Base-by-base conservation (phyloP, 1,140 invertebrate species). In the Musca domestica region DNA sequence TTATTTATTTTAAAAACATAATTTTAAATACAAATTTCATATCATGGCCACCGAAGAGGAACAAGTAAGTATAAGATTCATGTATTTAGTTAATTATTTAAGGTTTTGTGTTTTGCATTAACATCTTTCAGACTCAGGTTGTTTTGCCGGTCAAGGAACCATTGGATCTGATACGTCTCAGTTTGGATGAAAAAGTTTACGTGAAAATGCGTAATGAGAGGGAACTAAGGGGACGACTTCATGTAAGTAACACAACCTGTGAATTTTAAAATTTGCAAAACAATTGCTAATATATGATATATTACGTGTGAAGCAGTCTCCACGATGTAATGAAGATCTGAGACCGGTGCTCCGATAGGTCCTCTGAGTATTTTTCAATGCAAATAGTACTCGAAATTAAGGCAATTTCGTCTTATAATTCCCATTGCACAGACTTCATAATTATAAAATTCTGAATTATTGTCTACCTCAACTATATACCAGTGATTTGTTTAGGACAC, bases 201-300 rank as follows among this genome's bases (percentile, higher is more conserved):
- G 96, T 99, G 0, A 99, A 99, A 87, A 98, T 99, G 95, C 88
- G 96, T 67, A 98, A 98, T 84, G 97, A 99, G 78, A 86, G 98
- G 69, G 97, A 99, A 84, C 83, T 99, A 15, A 84, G 93, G 69
- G 98, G 98, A 25, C 88, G 95, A 76, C 84, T 99, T 48, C 95
- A 98, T 85, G 95, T 97, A 89, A 89, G 88, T 70, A 3, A 19
- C 22, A 67, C 4, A 5, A 5, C 47, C 12, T 14, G 9, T 25
- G 64, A 12, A 27, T 10, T 65, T 47, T 47, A 15, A 65, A 22
- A 54, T 54, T 17, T 54, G 20, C 1, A n/a, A n/a, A n/a, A n/a
- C n/a, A n/a, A n/a, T n/a, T n/a, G n/a, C n/a, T n/a, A n/a, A n/a
- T n/a, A n/a, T n/a, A n/a, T n/a, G n/a, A n/a, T n/a, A n/a, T n/a